Evolutionary conservation across 2,888 invertebrate species (phyloP).

Genomic region (Bellardia bayeri): DNA sequence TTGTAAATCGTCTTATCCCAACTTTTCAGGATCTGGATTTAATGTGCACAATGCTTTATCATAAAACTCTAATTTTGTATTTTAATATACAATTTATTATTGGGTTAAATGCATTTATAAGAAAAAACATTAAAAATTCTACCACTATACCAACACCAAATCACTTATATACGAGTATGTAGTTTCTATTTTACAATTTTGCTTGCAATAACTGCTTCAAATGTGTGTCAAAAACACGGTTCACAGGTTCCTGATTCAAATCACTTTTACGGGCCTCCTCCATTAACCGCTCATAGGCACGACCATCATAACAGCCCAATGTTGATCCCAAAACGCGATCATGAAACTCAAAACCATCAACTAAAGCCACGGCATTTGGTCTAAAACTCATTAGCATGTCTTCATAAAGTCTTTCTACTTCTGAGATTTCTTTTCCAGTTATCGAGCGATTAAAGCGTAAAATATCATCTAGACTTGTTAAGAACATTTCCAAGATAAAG

Average conservation of each 20-base stretch:
- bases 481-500: constrained; percentile 78
- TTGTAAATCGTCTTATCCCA: too few relatives aligned
- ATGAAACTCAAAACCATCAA: constrained; percentile 95
- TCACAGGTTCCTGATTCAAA: constrained; percentile 91
- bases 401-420: constrained; percentile 89
- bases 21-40: too few relatives aligned
- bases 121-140: neutral
- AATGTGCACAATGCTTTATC: too few relatives aligned
- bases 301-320: constrained; percentile 92
- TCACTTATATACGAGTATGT: too few relatives aligned
- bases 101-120: neutral
- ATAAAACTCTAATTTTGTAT: too few relatives aligned
- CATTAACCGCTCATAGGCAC: constrained; percentile 92
- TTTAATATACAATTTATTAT: neutral
- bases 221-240: constrained; percentile 86
- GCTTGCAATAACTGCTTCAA: constrained; percentile 88
- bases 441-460: constrained; percentile 76
- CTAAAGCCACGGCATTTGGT: constrained; percentile 95
- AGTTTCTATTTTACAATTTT: constrained; percentile 80
- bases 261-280: constrained; percentile 92
- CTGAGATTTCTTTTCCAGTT: constrained; percentile 76
- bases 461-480: constrained; percentile 77
- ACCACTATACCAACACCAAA: neutral
- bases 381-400: constrained; percentile 89
- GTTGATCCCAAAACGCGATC: constrained; percentile 91